Percentiles rank a stretch among this genome's conserved stretches.
Conservation (phyloP, 2,888 invertebrate species). For the Apamea anceps region DNA sequence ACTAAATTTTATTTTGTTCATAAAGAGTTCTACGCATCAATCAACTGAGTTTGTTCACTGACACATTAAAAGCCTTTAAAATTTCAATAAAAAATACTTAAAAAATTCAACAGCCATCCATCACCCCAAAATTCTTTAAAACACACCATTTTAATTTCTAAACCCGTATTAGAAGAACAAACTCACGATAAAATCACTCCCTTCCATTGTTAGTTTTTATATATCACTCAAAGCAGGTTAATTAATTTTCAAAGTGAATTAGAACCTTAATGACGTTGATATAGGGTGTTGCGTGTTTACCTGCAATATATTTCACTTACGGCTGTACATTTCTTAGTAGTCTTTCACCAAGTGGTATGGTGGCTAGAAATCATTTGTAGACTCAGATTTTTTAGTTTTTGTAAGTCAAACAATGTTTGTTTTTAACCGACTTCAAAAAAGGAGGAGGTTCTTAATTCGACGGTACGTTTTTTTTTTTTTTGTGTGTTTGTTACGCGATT, state of each 20-base stretch:
- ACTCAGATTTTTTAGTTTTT: slow-evolving; percentile 31
- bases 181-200: slow-evolving; percentile 30
- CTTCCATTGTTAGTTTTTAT: slow-evolving; percentile 30
- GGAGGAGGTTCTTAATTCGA: too few species aligned
- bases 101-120: slow-evolving; percentile 17
- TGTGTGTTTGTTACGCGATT: too few species aligned
- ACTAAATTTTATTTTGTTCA: background rate
- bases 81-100: background rate
- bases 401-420: slow-evolving; percentile 8
- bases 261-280: slow-evolving; percentile 63
- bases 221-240: slow-evolving; percentile 39
- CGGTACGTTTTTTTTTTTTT: too few species aligned
- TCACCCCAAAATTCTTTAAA: background rate
- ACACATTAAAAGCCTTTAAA: background rate
- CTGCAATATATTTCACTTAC: slow-evolving; percentile 59
- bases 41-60: slow-evolving; percentile 6
- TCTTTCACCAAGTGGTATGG: slow-evolving; percentile 37
- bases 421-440: too few species aligned
- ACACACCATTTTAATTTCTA: background rate
- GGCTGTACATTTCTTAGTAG: slow-evolving; percentile 54
- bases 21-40: background rate
- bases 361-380: slow-evolving; percentile 45
- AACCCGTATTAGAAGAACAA: slow-evolving; percentile 22
- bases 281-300: slow-evolving; percentile 63
- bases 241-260: slow-evolving; percentile 63